Conservation (phyloP, 2,888 invertebrate genomes). For the Capitulum mitella region DNA sequence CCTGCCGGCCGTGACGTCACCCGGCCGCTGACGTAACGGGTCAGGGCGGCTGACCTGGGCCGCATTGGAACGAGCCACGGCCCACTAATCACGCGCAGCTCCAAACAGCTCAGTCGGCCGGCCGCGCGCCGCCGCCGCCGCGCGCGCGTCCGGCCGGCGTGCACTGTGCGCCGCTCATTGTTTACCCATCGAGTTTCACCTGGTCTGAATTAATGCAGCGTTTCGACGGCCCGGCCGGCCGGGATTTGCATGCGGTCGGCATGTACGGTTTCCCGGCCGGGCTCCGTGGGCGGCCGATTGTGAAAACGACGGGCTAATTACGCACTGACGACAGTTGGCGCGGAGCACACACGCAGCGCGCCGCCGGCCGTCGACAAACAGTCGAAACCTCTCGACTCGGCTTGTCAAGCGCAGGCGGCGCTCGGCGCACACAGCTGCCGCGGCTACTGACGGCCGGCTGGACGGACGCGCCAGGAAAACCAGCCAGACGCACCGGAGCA, state of each 20-base stretch:
- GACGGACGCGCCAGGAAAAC: no score
- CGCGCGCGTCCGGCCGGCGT: no score
- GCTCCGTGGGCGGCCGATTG: background rate
- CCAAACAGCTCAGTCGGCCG: constrained; percentile 30
- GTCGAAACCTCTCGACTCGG: no score
- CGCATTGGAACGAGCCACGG: background rate
- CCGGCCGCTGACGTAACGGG: background rate
- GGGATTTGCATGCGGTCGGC: background rate
- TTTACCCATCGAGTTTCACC: constrained; percentile 7
- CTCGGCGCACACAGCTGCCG: no score
- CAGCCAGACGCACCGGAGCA: no score
- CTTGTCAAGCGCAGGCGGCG: no score
- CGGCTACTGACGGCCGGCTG: no score
- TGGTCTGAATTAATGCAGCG: background rate
- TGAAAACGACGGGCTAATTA: background rate
- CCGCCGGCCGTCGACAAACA: no score
- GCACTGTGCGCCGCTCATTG: background rate
- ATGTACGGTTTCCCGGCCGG: background rate
- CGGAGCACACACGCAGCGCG: no score
- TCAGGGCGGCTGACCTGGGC: background rate
- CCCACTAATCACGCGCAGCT: background rate
- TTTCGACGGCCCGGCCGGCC: background rate
- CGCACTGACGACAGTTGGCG: background rate
- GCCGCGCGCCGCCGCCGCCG: constrained; percentile 18
- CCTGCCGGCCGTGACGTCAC: background rate